Conservation (phyloP, 2,113 vertebrate species). For the Acrocephalus arundinaceus region DNA sequence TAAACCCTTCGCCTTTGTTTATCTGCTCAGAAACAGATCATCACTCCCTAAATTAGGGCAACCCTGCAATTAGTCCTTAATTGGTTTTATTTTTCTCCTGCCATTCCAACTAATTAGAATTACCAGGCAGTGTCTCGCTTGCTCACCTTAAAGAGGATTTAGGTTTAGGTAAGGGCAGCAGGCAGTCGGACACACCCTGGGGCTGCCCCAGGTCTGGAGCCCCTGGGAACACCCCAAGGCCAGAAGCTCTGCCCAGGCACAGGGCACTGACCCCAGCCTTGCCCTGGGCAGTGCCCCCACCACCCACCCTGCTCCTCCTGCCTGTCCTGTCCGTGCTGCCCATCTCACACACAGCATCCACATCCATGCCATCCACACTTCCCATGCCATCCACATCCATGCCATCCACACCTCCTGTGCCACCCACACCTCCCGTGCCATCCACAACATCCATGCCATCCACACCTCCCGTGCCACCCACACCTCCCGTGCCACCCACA, state of each 20-base stretch:
- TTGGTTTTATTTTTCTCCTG: not conserved
- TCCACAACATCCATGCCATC: too few species aligned
- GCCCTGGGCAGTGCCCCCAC: accelerated
- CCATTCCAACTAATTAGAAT: slow-evolving; percentile 4
- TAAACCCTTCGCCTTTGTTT: not conserved
- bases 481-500: accelerated
- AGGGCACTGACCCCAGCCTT: not conserved
- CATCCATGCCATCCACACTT: too few species aligned
- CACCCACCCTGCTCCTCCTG: not conserved
- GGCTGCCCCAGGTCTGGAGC: not conserved
- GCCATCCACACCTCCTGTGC: not conserved
- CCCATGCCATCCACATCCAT: too few species aligned
- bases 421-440: too few species aligned
- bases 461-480: accelerated
- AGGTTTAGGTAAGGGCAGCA: not conserved
- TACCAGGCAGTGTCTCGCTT: not conserved
- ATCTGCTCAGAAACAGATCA: not conserved
- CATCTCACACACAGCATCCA: accelerated
- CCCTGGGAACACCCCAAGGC: not conserved
- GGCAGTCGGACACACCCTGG: accelerated
- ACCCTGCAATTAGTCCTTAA: not conserved
- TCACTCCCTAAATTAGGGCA: not conserved
- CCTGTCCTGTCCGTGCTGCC: accelerated
- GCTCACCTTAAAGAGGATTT: not conserved
- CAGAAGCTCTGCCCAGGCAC: not conserved